Base-by-base conservation (phyloP, 2,888 invertebrate species). In the Drosophila trichaetosa region DNA sequence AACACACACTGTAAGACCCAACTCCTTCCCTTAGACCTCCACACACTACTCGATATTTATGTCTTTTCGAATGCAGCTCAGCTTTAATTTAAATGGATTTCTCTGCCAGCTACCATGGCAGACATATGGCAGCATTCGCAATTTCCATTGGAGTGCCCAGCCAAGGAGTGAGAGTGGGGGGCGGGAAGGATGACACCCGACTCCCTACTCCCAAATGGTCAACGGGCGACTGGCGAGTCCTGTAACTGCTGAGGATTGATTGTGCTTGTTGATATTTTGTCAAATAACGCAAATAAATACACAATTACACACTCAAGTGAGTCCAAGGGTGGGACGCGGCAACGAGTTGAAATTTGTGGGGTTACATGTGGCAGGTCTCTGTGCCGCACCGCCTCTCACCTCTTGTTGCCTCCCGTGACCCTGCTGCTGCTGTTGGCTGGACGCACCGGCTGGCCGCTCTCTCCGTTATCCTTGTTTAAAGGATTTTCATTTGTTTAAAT, bases 241-340 rank as follows among this genome's bases (percentile, higher is more conserved):
- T 67, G 78, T 76, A 65, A 68, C 76, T 70, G 76, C 73, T 69
- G 74, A 88, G 89, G 91, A 91, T 85, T 91, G 90, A 91, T 91
- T 90, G 91, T 84, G 87, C 90, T 91, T 90, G 91, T 90, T 91
- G 90, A 90, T 91, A 90, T 90, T 91, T 91, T 90, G 88, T 92
- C 91, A 90, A 87, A 90, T 91, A 91, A 90, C 84, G 88, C 90
- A 92, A 91, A 92, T 92, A 93, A 91, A 93, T 92, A 89, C 84
- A 89, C 91, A 92, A 92, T 93, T 92, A 92, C 92, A 92, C 90
- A 91, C 91, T 91, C 90, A 91, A 92, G 85, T 92, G 92, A 88
- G 76, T 89, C 76, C 67, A 46, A 38, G 63, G 72, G 60, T 58
- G 52, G 58, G 42, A 11, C 2, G 21, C 42, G 24, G 38, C 64